Percentiles rank a stretch among this genome's conserved stretches.
Evolutionary conservation across 2,888 invertebrate genomes (phyloP).

Genomic region (Cacoxenus indagator): DNA sequence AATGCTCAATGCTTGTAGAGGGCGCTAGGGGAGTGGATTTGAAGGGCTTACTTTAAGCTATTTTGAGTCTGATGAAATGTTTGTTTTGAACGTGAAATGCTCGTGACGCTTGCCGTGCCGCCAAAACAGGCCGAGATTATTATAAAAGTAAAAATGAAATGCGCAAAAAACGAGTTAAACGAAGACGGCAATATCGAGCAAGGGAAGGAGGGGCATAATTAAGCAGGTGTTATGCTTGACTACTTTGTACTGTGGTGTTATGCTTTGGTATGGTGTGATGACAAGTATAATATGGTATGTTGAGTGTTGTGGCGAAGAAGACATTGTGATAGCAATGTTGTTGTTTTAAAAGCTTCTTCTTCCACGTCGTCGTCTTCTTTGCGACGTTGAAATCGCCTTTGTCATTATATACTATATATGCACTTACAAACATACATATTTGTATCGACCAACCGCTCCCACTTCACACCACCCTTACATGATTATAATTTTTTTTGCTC

Average conservation of each 20-base stretch:
- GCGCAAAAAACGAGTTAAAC: background rate
- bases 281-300: background rate
- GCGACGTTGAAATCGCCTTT: no score
- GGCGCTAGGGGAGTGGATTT: slow-evolving; percentile 26
- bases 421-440: no score
- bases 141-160: background rate
- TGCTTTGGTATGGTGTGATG: background rate
- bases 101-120: no score
- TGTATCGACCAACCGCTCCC: no score
- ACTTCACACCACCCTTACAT: no score
- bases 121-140: slow-evolving; percentile 16
- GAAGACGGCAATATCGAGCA: background rate
- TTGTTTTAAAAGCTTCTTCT: no score
- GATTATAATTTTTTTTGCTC: background rate
- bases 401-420: no score
- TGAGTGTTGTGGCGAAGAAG: no score
- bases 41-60: slow-evolving; percentile 12
- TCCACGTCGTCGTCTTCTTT: no score
- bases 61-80: slow-evolving; percentile 53
- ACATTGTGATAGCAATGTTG: no score
- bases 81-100: slow-evolving; percentile 62
- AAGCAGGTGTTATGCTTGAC: slow-evolving; percentile 4
- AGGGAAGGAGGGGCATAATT: background rate
- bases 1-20: background rate
- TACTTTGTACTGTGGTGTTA: background rate